Evolutionary conservation across 2,888 invertebrate genomes (phyloP).

Genomic region (Brenthis hecate): DNA sequence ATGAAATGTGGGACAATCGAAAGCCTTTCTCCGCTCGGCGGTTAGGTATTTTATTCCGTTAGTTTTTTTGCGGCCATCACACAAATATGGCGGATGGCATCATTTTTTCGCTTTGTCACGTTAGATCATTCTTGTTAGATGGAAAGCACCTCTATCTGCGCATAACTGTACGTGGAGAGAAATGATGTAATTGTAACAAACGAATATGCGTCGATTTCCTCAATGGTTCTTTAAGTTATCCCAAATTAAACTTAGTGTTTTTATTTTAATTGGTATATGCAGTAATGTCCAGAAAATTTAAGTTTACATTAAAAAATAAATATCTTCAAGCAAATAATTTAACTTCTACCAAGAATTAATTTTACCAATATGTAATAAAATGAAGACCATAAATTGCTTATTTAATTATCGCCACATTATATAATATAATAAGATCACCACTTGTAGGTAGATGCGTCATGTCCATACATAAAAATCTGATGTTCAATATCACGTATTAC

Average conservation of each 20-base stretch:
- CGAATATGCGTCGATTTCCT: constrained; percentile 35
- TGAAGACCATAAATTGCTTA: no score
- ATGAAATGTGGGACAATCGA: constrained; percentile 81
- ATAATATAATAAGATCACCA: no score
- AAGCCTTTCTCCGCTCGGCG: constrained; percentile 80
- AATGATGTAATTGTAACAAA: constrained; percentile 72
- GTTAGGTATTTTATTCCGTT: constrained; percentile 82
- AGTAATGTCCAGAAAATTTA: background rate
- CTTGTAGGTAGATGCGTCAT: background rate
- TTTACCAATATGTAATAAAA: no score
- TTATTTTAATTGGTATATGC: background rate
- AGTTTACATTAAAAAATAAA: no score
- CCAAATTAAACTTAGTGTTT: background rate
- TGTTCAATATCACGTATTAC: constrained; percentile 1
- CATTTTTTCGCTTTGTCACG: constrained; percentile 81
- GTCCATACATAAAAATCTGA: background rate
- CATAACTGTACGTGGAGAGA: constrained; percentile 71
- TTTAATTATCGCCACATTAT: no score
- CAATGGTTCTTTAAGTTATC: background rate
- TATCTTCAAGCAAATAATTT: background rate
- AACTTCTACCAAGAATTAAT: background rate
- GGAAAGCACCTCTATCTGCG: constrained; percentile 74
- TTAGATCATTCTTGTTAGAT: constrained; percentile 81
- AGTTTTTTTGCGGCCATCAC: constrained; percentile 80
- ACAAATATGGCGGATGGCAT: constrained; percentile 76